phyloP scores from a whole-genome alignment of 35 echinoderm and acorn worm genomes.

The Heliocidaris erythrogramma region DNA sequence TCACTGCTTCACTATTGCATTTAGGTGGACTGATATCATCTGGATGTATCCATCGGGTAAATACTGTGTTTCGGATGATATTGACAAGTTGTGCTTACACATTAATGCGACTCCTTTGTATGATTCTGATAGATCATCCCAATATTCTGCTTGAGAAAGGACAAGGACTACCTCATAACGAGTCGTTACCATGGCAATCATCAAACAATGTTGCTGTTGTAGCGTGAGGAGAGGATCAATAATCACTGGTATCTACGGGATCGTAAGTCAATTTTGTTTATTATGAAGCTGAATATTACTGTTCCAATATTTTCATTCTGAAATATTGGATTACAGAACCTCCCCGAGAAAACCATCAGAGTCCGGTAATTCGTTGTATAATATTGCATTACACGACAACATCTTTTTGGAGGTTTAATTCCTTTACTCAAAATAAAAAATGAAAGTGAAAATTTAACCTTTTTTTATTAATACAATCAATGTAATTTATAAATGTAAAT shows the following conservation, averaged over 20 bases:
- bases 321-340: not conserved
- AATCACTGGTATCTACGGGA: slow-evolving; percentile 24
- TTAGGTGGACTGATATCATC: too few relatives aligned
- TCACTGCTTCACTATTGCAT: too few relatives aligned
- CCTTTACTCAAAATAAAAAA: not conserved
- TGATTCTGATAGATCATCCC: not conserved
- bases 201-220: slow-evolving; percentile 43
- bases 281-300: not conserved
- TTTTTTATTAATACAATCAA: too few relatives aligned
- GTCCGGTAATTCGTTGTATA: too few relatives aligned
- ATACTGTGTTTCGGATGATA: not conserved
- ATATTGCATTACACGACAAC: not conserved
- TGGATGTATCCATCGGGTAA: not conserved
- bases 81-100: too few relatives aligned
- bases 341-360: not conserved
- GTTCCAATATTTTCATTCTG: not conserved
- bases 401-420: not conserved
- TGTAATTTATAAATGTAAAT: too few relatives aligned
- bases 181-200: slow-evolving; percentile 36
- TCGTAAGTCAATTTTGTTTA: not conserved
- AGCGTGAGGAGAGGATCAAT: slow-evolving; percentile 40
- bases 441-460: not conserved
- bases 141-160: not conserved
- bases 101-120: not conserved
- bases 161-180: not conserved